These are phyloP conservation scores for Loris lydekkerianus DNA, from an alignment of 2,797 vertebrate species.

Conservation along the genomic window DNA sequence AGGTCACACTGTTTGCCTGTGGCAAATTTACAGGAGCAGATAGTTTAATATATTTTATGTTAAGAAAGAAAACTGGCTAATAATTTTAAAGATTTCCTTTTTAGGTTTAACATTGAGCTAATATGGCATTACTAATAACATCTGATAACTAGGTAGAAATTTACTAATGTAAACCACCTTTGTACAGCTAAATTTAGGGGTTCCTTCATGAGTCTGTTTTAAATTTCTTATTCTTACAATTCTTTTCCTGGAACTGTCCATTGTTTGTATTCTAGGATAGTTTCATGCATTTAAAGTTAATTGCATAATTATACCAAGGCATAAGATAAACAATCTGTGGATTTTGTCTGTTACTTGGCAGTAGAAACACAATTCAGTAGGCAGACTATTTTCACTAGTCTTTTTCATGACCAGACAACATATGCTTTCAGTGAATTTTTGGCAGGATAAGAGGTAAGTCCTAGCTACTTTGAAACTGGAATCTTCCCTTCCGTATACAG, in stretches of 20 bases:
- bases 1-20: conserved; percentile 44
- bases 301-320: conserved; percentile 51
- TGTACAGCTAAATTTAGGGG: not conserved
- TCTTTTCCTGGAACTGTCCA: not conserved
- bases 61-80: conserved; percentile 58
- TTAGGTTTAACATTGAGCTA: conserved; percentile 71
- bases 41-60: conserved; percentile 61
- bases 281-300: conserved; percentile 68
- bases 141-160: not conserved
- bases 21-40: conserved; percentile 54
- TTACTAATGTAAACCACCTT: conserved; percentile 71
- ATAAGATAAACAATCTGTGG: conserved; percentile 64
- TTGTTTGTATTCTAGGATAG: not conserved
- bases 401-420: not conserved
- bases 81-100: conserved; percentile 70
- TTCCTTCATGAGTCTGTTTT: conserved; percentile 17
- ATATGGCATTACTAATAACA: conserved; percentile 44
- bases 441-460: not conserved
- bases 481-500: not conserved
- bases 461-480: not conserved
- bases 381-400: conserved; percentile 32
- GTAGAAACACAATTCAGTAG: not conserved
- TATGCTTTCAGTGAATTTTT: conserved; percentile 47
- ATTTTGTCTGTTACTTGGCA: conserved; percentile 62
- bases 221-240: conserved; percentile 50